Evolutionary conservation across 2,797 vertebrate genomes (phyloP).

Genomic region (Agapornis canus): DNA sequence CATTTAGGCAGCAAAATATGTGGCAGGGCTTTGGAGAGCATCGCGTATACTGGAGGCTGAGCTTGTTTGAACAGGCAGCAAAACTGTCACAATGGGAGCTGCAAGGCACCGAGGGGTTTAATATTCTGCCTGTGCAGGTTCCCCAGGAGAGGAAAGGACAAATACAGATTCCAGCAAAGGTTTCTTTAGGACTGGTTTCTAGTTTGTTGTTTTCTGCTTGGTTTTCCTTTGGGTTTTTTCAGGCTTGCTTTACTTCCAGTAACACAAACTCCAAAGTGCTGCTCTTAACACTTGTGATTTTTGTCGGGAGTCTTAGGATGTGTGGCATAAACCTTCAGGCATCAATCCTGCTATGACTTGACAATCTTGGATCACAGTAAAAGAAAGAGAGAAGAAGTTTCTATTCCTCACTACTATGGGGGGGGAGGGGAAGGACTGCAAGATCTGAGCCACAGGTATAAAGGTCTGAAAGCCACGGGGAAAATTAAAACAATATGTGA

Average conservation of each 20-base stretch:
- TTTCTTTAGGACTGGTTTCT: neutral
- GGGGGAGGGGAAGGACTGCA: neutral
- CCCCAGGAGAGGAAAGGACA: neutral
- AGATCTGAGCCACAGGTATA: neutral
- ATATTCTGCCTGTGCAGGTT: neutral
- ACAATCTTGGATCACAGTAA: neutral
- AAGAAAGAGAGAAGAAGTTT: neutral
- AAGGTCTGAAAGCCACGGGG: neutral
- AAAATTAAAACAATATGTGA: neutral
- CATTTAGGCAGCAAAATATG: slow-evolving; percentile 32
- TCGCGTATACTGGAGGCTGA: slow-evolving; percentile 13
- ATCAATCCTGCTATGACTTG: neutral
- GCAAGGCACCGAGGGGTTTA: neutral
- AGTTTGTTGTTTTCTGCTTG: neutral
- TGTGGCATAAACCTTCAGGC: neutral
- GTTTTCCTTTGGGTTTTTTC: neutral
- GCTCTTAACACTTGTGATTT: neutral
- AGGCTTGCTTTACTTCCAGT: slow-evolving; percentile 9
- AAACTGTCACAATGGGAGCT: slow-evolving; percentile 24
- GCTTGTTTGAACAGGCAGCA: slow-evolving; percentile 43
- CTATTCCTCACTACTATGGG: neutral
- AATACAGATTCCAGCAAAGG: neutral
- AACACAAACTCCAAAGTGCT: neutral
- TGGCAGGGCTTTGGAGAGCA: neutral
- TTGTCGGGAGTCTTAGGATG: neutral